Base-by-base conservation (phyloP, 2,113 vertebrate genomes). In the Aptenodytes forsteri region DNA sequence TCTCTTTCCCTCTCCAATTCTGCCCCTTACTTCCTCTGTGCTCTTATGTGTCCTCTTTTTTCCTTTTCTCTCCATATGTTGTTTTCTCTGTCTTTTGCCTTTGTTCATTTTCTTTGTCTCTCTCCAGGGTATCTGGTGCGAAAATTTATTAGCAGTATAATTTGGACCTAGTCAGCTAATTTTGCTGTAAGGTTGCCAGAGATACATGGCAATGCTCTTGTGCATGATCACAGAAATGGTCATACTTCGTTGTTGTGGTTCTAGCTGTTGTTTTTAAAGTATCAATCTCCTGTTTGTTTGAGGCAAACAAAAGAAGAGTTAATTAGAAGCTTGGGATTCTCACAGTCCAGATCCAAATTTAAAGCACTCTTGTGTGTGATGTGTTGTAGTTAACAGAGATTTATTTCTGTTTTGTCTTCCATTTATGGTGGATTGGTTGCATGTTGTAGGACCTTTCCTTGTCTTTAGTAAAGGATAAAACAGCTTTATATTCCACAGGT, bases 401-500 rank as follows among this genome's bases (percentile, higher is more conserved):
- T 89, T 67, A 34, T 83, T 92, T 84, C 36, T 34, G 12, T 3
- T 50, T 83, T 92, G 6, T 66, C 13, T 77, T 66, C 16, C 21
- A 11, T 76, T 91, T 76, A 25, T 32, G 10, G 10, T 64, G 27
- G 8, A 49, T 40, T 83, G 16, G 11, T n/a, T 78, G 6, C 9
- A 56, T 26, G 7, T 67, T 55, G 13, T 50, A 75, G 9, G 25
- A 7, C 6, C 3, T 79, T 61, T 59, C 8, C 8, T 62, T 58
- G 15, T n/a, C n/a, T 78, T 67, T 75, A 79, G 6, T 50, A 64
- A 67, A 82, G 21, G 11, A 38, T 15, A 36, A 82, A 93, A 47
- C 20, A 22, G 5, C 6, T 50, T 11, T 19, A 27, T 75, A 52
- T 71, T 73, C 25, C 0, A 0, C 30, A 78, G n/a, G 13, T 54